These are phyloP conservation scores for Deilephila elpenor DNA, from an alignment of 2,888 invertebrate species.

Conservation along the genomic window DNA sequence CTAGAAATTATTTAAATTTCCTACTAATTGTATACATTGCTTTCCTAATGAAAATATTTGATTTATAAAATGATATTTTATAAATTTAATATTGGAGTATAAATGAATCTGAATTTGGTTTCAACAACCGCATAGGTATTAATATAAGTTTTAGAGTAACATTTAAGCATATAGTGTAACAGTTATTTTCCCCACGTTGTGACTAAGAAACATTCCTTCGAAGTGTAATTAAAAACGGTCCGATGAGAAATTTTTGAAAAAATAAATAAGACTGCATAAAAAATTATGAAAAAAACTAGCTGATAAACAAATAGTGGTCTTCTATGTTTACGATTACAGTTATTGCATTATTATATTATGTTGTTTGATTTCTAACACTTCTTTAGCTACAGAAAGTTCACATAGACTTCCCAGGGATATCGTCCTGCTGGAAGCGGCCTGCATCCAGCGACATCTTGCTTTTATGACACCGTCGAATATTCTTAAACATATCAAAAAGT, in stretches of 20 bases:
- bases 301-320: conserved; percentile 28
- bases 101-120: conserved; percentile 1
- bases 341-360: conserved; percentile 27
- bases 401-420: too few species aligned
- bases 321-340: conserved; percentile 29
- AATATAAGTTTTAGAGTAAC: background rate
- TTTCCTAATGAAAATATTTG: background rate
- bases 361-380: conserved; percentile 26
- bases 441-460: too few species aligned
- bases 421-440: too few species aligned
- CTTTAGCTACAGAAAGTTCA: too few species aligned
- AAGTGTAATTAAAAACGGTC: conserved; percentile 22
- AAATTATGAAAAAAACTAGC: conserved; percentile 52
- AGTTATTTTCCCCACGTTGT: conserved; percentile 10
- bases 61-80: background rate
- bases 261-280: conserved; percentile 68
- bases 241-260: conserved; percentile 46
- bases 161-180: background rate
- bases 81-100: too few species aligned
- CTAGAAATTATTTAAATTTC: background rate
- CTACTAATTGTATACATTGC: background rate
- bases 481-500: too few species aligned
- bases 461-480: too few species aligned
- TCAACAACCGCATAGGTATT: background rate
- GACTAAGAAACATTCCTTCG: conserved; percentile 16